Percentiles rank a stretch among this genome's conserved stretches.
These are phyloP conservation scores for Mesochorus sp. DNA, from an alignment of 2,888 invertebrate species.

Conservation along the genomic window DNA sequence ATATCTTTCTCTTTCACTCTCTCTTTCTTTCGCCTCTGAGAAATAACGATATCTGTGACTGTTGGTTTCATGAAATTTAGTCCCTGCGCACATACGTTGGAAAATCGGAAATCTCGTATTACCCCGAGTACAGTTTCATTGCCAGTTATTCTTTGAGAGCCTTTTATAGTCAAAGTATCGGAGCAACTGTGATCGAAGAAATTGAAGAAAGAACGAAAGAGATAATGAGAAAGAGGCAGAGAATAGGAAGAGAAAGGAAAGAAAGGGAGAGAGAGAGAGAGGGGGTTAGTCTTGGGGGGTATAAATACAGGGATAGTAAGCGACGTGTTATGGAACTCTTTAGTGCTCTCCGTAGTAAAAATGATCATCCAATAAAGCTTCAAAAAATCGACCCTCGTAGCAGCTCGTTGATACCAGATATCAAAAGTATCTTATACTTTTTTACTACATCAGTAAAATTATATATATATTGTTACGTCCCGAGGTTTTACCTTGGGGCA, in stretches of 20 bases:
- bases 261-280: neutral
- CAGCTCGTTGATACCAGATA: slow-evolving; percentile 6
- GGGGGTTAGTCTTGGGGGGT: neutral
- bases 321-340: too few species aligned
- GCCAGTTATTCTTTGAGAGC: neutral
- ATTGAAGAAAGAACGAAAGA: neutral
- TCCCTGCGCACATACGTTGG: slow-evolving; percentile 15
- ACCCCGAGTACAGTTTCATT: slow-evolving; percentile 21
- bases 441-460: too few species aligned
- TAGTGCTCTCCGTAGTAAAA: slow-evolving; percentile 17
- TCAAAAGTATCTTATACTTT: slow-evolving; percentile 1
- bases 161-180: neutral
- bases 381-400: neutral
- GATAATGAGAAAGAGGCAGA: neutral
- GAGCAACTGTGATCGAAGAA: neutral
- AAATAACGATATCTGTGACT: slow-evolving; percentile 37
- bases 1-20: neutral
- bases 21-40: slow-evolving; percentile 22
- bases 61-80: slow-evolving; percentile 5
- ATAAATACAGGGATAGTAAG: neutral
- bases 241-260: neutral
- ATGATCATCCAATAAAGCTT: slow-evolving; percentile 17
- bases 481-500: too few species aligned
- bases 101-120: slow-evolving; percentile 54
- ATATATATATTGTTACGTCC: too few species aligned